These are phyloP conservation scores for Dinoponera quadriceps DNA, from an alignment of 1,140 invertebrate genomes.

Conservation along the genomic window DNA sequence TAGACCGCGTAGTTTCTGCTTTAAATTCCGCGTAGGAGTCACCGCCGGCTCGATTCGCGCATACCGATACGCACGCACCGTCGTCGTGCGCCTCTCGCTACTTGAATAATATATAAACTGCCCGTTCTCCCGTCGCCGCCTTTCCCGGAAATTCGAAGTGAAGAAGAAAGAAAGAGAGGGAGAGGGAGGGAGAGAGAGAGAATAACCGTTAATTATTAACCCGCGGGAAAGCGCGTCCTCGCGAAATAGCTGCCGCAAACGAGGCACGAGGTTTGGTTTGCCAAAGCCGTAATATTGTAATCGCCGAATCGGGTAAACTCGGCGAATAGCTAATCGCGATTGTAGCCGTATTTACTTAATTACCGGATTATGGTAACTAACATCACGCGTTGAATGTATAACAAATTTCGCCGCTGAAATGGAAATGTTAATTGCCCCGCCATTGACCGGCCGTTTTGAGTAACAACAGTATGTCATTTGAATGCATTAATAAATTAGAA, in stretches of 20 bases:
- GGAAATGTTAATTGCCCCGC: constrained; percentile 45
- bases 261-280: neutral
- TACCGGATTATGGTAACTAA: constrained; percentile 47
- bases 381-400: constrained; percentile 45
- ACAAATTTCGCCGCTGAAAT: constrained; percentile 38
- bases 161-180: no score
- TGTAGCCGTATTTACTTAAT: constrained; percentile 35
- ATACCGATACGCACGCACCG: neutral
- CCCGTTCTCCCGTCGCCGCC: no score
- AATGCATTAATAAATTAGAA: constrained; percentile 53
- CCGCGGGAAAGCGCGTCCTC: neutral
- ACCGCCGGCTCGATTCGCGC: neutral
- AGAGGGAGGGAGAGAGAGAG: neutral
- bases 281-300: neutral
- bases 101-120: neutral
- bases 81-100: neutral
- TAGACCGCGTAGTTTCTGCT: neutral
- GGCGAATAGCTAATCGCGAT: constrained; percentile 24
- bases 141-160: neutral
- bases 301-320: constrained; percentile 36
- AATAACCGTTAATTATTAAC: neutral
- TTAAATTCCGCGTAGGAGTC: neutral
- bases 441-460: neutral
- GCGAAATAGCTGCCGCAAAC: neutral
- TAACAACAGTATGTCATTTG: constrained; percentile 46